Evolutionary conservation across 2,113 vertebrate genomes (phyloP), one percentile per base, ranked within the genome.

Genomic region (Calidris pugnax): DNA sequence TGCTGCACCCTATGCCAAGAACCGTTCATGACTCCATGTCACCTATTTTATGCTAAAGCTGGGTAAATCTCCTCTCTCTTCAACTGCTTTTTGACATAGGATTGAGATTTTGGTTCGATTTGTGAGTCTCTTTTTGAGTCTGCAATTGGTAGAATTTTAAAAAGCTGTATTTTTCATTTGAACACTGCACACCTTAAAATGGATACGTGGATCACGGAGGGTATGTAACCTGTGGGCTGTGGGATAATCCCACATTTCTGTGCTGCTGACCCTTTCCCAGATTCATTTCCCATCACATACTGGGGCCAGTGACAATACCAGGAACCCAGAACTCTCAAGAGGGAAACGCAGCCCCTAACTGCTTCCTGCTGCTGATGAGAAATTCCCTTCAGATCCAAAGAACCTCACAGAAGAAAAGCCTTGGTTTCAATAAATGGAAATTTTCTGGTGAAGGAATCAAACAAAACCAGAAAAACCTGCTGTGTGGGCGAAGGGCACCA

Each of bases 11-110:
- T 17, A 6, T 51, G 35, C 35, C 37, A 16, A 23, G 43, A 13
- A 7, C 33, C 23, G 0, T 43, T 41, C 30, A 2, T 9, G 26
- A 24, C 26, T 33, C n/a, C 55, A 1, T 28, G 41, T 14, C n/a
- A 39, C 33, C 41, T n/a, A 0, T 51, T 50, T 67, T 28, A 14
- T 55, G 4, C 16, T 23, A 64, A 41, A 83, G 4, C 21, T 84
- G 68, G 16, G 37, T 24, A 18, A 80, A 80, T 74, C 21, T n/a
- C 84, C n/a, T 57, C 53, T 41, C 19, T 88, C 28, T 27, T 82
- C 15, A 33, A 5, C 45, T 59, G 30, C 43, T 85, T 84, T 56
- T 76, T 39, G 45, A 27, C 18, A 6, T 8, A 10, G 84, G 80
- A 35, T 7, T 24, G 45, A 56, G 27, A 26, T 15, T 32, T 48